phyloP scores from a whole-genome alignment of 2,113 vertebrate genomes.

The Corynorhinus townsendii region DNA sequence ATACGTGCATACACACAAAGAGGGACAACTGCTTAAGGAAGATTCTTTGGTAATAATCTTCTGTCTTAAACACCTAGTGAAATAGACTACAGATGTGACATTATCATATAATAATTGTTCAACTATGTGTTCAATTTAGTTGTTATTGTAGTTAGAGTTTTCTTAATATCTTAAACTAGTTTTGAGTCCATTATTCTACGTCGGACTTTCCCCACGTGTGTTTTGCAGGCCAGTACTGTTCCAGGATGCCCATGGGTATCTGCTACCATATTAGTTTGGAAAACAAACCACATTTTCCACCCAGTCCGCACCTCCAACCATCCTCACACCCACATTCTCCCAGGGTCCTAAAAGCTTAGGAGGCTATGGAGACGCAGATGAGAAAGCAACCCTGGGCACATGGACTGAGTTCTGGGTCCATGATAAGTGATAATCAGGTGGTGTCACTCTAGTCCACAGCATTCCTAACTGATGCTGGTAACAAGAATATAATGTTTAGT shows the following conservation, averaged over 20 bases:
- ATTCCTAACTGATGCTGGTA: background rate
- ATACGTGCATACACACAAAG: background rate
- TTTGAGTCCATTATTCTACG: background rate
- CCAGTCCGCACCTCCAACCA: background rate
- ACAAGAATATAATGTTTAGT: background rate
- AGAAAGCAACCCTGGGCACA: background rate
- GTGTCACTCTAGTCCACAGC: background rate
- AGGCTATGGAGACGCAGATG: background rate
- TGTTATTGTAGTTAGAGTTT: constrained; percentile 28
- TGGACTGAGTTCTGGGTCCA: background rate
- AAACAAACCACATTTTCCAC: background rate
- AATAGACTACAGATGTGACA: background rate
- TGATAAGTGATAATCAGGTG: background rate
- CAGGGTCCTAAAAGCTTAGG: background rate
- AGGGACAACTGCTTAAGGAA: background rate
- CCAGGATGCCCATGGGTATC: background rate
- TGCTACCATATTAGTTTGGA: background rate
- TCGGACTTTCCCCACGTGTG: background rate
- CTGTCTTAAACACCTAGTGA: constrained; percentile 10
- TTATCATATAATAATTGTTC: background rate
- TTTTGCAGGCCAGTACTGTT: background rate
- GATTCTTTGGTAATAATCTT: background rate
- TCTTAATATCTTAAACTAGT: constrained; percentile 22
- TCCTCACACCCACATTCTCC: background rate
- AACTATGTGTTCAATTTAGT: constrained; percentile 32